phyloP scores from a whole-genome alignment of 2,888 invertebrate species.

The Lapara coniferarum region DNA sequence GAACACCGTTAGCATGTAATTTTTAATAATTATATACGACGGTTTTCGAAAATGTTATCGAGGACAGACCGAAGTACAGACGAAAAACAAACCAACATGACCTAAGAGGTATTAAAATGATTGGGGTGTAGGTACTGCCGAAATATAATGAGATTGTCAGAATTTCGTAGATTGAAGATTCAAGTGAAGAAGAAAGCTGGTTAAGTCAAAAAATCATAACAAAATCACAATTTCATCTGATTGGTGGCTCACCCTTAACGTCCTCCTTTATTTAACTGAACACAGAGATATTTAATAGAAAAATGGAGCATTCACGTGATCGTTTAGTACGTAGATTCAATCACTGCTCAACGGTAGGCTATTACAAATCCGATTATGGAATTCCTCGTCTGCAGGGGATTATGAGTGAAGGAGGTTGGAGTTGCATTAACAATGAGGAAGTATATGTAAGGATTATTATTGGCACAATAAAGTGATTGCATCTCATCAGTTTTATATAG shows the following conservation, averaged over 20 bases:
- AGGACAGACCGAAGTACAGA: no score
- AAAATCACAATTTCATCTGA: background rate
- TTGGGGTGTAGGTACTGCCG: no score
- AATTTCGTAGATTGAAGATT: no score
- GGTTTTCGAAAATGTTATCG: no score
- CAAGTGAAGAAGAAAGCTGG: no score
- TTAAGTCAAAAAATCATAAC: no score
- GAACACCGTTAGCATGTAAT: no score
- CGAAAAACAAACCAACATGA: no score
- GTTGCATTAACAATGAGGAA: slow-evolving; percentile 1
- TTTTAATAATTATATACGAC: no score
- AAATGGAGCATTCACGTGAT: slow-evolving; percentile 30
- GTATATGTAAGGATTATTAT: background rate
- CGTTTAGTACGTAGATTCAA: slow-evolving; percentile 31
- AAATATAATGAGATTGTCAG: no score
- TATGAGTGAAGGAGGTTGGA: slow-evolving; percentile 35
- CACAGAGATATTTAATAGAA: slow-evolving; percentile 11
- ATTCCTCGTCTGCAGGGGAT: slow-evolving; percentile 46
- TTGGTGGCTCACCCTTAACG: background rate
- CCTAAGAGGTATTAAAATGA: no score
- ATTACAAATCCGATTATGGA: slow-evolving; percentile 53
- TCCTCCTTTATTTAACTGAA: background rate
- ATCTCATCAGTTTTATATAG: no score
- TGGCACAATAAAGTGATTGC: background rate
- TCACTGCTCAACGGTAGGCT: slow-evolving; percentile 37